Conservation (phyloP, 2,797 vertebrate genomes). For the Sebastes kiyomatsui region DNA sequence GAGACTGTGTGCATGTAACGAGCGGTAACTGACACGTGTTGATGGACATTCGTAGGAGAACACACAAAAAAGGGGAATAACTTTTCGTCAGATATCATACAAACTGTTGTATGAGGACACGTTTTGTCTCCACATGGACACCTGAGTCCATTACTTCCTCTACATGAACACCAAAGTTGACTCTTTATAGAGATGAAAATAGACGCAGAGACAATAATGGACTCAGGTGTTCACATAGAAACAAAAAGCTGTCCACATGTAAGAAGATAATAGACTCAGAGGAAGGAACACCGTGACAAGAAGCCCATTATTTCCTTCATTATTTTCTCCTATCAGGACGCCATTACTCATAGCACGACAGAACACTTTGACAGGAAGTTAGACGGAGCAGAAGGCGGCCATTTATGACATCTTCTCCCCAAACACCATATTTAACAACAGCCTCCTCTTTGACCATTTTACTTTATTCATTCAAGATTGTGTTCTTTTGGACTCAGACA, state of each 20-base stretch:
- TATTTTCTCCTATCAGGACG: not conserved
- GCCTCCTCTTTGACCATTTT: not conserved
- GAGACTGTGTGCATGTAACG: too few species aligned
- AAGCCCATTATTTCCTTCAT: not conserved
- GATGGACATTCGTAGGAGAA: too few species aligned
- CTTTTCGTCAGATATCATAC: too few species aligned
- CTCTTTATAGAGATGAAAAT: not conserved
- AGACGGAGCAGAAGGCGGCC: not conserved
- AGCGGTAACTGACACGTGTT: too few species aligned
- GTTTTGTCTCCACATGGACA: too few species aligned
- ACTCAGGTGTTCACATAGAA: not conserved
- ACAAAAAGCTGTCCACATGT: not conserved
- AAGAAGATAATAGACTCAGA: not conserved
- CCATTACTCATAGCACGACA: not conserved
- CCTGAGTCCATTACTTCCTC: not conserved
- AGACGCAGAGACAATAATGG: not conserved
- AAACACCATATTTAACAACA: not conserved
- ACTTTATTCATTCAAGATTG: not conserved
- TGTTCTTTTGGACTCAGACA: not conserved
- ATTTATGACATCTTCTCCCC: not conserved
- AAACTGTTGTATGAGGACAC: too few species aligned
- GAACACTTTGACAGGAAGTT: not conserved
- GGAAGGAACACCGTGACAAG: not conserved
- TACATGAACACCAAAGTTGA: not conserved
- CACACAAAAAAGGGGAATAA: too few species aligned